Evolutionary conservation across 1,140 invertebrate genomes (phyloP), one percentile per base, ranked within the genome.

Genomic region (Nasonia longicornis): DNA sequence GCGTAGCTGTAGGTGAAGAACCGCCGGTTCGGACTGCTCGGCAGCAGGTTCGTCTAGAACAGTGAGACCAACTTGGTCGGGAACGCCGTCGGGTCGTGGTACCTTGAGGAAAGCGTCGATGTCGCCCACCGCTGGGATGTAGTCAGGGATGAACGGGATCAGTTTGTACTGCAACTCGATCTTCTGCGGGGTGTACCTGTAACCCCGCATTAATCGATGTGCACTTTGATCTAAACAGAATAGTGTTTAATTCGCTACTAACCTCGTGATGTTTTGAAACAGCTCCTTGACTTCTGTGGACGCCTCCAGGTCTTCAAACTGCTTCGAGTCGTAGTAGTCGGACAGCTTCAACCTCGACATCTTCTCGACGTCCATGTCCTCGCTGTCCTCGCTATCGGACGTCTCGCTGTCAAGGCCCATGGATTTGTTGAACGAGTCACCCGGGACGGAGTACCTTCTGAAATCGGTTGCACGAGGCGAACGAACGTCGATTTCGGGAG

Each of bases 51-150:
- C 98, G 89, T 99, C 98, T 38, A 99, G 89, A 1, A 98, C 94
- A 3, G 93, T 93, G 42, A 99, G 88, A 6, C 98, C 98, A 72
- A 97, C 84, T 74, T 93, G 93, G 63, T 96, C 94, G 10, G 93
- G 91, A 69, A 94, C 88, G 8, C 92, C 92, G 85, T 98, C 95
- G 1, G 97, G 97, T 29, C 96, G 92, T 26, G 94, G 92, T 3
- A 99, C 95, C 92, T 99, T 99, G 38, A 99, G 93, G 89, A 99
- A 99, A 8, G 98, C 97, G 91, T 99, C 98, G 85, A 98, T 98
- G 89, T 99, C 98, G 0, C 98, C 98, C 42, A 99, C 98, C 11
- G 98, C 96, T 29, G 98, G 98, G 85, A 99, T 97, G 89, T 95
- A 99, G 86, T 99, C 98, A 0, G 98, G 98, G 77, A 99, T 95